A percentile compares a stretch with the other conserved stretches of the same genome.
Conservation (phyloP, 1,140 invertebrate species). For the Vanessa atalanta region DNA sequence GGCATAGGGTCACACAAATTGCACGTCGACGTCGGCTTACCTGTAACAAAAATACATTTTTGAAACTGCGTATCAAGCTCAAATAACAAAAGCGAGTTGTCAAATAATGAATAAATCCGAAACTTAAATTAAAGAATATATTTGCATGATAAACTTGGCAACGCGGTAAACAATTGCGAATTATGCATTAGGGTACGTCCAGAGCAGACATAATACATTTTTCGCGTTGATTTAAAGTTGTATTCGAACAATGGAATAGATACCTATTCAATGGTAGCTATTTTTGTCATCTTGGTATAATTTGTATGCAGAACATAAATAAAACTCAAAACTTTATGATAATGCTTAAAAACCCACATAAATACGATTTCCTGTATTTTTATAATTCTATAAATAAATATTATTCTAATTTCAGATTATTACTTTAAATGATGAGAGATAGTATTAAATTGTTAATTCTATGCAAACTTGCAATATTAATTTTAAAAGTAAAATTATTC, state of each 20-base stretch:
- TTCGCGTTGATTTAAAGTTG: slow-evolving; percentile 15
- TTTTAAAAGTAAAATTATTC: too few species aligned
- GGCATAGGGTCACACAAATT: slow-evolving; percentile 54
- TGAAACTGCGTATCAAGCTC: slow-evolving; percentile 20
- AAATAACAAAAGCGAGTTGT: slow-evolving; percentile 24
- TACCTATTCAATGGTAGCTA: not conserved
- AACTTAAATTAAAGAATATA: slow-evolving; percentile 36
- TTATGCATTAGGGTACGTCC: slow-evolving; percentile 31
- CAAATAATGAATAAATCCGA: slow-evolving; percentile 34
- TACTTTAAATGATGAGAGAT: too few species aligned
- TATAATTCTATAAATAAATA: too few species aligned
- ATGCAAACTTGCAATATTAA: too few species aligned
- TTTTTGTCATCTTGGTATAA: not conserved
- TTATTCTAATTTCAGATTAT: too few species aligned
- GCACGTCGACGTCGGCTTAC: slow-evolving; percentile 62
- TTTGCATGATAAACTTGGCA: slow-evolving; percentile 38
- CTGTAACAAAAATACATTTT: slow-evolving; percentile 59
- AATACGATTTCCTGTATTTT: too few species aligned
- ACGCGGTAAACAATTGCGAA: slow-evolving; percentile 38
- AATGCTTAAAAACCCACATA: not conserved
- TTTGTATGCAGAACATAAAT: not conserved
- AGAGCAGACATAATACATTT: slow-evolving; percentile 20
- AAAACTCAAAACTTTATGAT: not conserved
- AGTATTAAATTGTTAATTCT: too few species aligned
- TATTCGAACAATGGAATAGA: slow-evolving; percentile 6